A percentile compares a stretch with the other conserved stretches of the same genome.
Evolutionary conservation across 1,140 invertebrate species (phyloP).

Genomic region (Probaryconus sp.): DNA sequence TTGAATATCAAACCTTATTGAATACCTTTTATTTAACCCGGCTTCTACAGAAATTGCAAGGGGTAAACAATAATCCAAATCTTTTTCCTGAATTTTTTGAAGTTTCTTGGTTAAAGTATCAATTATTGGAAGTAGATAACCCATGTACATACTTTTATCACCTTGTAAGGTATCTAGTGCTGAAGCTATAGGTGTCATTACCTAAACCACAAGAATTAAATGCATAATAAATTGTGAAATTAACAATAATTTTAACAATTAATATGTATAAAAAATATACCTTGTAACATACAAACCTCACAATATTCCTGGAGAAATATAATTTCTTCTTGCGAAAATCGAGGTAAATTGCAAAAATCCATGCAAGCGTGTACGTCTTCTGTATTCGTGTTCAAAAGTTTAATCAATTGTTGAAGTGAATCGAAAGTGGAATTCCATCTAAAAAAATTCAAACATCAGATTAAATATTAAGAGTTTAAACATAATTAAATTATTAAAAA

Average conservation of each 20-base stretch:
- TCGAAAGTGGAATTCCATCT: constrained; percentile 21
- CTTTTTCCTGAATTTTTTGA: not conserved
- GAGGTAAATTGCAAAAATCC: constrained; percentile 14
- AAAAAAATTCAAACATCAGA: constrained; percentile 15
- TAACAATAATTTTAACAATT: not conserved
- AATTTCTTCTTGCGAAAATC: constrained; percentile 9
- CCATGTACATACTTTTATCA: constrained; percentile 15
- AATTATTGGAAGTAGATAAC: constrained; percentile 11
- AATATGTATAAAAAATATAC: not conserved
- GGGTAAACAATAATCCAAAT: not conserved
- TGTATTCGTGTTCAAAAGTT: not conserved
- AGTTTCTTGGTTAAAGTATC: not conserved
- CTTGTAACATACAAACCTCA: constrained; percentile 4
- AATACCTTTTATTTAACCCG: constrained; percentile 16
- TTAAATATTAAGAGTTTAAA: not conserved
- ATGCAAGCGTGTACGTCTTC: constrained; percentile 11
- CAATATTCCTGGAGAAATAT: constrained; percentile 17
- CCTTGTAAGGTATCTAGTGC: constrained; percentile 16
- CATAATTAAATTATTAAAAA: not conserved
- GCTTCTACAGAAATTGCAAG: constrained; percentile 1
- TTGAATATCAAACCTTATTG: not conserved
- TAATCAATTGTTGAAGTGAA: constrained; percentile 3
- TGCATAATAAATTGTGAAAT: not conserved
- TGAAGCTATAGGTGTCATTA: constrained; percentile 14
- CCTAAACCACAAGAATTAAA: constrained; percentile 3